These are phyloP conservation scores for Odontocolon sp. DNA, from an alignment of 2,888 invertebrate genomes.

Conservation along the genomic window DNA sequence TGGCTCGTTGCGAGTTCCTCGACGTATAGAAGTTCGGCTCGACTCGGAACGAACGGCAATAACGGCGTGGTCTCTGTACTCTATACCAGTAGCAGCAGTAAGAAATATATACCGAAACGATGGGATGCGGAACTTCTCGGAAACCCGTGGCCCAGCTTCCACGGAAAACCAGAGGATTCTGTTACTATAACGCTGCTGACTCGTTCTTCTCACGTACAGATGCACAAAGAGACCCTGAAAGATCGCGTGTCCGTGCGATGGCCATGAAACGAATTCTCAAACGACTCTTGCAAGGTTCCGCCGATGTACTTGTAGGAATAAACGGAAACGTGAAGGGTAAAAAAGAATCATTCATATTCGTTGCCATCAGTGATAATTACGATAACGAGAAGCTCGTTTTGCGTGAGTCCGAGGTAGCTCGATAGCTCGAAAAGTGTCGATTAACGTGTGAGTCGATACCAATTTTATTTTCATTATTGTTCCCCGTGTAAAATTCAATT, in stretches of 20 bases:
- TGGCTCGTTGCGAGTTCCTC: conserved; percentile 9
- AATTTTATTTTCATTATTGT: neutral
- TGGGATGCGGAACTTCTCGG: conserved; percentile 58
- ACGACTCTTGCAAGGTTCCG: conserved; percentile 53
- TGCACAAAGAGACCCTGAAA: conserved; percentile 61
- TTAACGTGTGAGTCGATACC: neutral
- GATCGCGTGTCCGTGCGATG: conserved; percentile 56
- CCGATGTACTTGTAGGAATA: conserved; percentile 27
- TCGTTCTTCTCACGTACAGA: conserved; percentile 36
- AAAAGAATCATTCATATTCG: neutral
- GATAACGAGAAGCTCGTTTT: conserved; percentile 11
- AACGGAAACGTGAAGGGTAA: neutral
- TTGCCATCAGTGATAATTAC: neutral
- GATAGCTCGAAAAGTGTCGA: neutral
- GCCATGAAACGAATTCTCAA: conserved; percentile 58
- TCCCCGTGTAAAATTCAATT: neutral
- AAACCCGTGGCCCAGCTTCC: conserved; percentile 51
- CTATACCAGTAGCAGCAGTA: conserved; percentile 3
- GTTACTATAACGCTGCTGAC: conserved; percentile 60
- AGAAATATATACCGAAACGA: conserved; percentile 45
- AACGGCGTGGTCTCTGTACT: neutral
- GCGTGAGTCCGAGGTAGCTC: neutral
- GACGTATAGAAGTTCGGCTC: neutral
- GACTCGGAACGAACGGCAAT: neutral
- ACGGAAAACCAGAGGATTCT: conserved; percentile 69